phyloP scores from a whole-genome alignment of 2,888 invertebrate species.

The Bombylius major region DNA sequence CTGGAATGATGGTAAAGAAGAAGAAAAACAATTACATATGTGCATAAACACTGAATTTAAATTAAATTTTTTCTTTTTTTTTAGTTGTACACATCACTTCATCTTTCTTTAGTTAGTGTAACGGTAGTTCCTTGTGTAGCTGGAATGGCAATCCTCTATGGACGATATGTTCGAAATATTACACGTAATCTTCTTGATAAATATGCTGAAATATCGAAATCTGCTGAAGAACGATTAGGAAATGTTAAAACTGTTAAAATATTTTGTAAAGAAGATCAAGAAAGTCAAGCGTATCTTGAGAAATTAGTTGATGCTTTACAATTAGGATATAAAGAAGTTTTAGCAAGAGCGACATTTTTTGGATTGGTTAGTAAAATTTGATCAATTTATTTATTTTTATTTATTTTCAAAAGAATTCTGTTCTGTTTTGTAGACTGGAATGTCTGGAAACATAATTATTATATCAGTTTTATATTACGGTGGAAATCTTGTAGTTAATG shows the following conservation, averaged over 20 bases:
- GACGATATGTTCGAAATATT: slow-evolving; percentile 72
- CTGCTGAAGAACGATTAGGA: slow-evolving; percentile 82
- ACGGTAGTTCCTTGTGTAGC: slow-evolving; percentile 85
- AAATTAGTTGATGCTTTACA: slow-evolving; percentile 59
- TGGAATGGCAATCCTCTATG: slow-evolving; percentile 66
- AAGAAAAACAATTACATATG: neutral
- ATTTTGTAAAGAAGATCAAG: slow-evolving; percentile 75
- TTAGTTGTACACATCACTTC: slow-evolving; percentile 82
- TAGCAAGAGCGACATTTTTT: slow-evolving; percentile 80
- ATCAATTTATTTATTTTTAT: neutral
- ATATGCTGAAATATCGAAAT: slow-evolving; percentile 50
- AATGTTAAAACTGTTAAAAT: slow-evolving; percentile 89
- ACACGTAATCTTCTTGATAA: slow-evolving; percentile 66
- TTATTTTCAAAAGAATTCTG: neutral
- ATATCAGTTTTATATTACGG: slow-evolving; percentile 87
- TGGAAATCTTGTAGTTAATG: slow-evolving; percentile 72
- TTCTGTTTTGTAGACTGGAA: slow-evolving; percentile 51
- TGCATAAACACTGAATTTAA: too few relatives aligned
- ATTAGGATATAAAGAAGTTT: slow-evolving; percentile 75
- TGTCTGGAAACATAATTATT: slow-evolving; percentile 81
- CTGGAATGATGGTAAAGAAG: slow-evolving; percentile 78
- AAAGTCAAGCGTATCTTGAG: slow-evolving; percentile 52
- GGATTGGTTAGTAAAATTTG: slow-evolving; percentile 53
- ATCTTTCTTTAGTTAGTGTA: slow-evolving; percentile 74
- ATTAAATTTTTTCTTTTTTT: slow-evolving; percentile 17